Conservation (phyloP, 2,797 vertebrate species). For the Aulostomus chinensis region DNA sequence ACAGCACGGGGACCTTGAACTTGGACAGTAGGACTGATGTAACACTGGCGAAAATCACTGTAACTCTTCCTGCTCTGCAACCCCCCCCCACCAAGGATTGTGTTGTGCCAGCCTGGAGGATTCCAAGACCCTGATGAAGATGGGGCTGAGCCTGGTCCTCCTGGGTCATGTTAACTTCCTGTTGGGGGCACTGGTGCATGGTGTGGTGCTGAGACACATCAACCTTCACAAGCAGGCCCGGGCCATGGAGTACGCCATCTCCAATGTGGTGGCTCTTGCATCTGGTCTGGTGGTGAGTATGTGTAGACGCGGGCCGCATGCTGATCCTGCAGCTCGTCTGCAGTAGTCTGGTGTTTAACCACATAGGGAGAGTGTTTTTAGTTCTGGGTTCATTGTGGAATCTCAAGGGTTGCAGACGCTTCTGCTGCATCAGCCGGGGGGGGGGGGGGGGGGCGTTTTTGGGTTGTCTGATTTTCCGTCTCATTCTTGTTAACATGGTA, state of each 20-base stretch:
- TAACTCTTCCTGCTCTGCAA: background rate
- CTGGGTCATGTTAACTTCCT: conserved; percentile 91
- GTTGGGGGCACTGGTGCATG: conserved; percentile 84
- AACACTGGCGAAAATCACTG: background rate
- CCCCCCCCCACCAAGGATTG: conserved; percentile 52
- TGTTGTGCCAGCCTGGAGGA: conserved; percentile 75
- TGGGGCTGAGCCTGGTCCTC: conserved; percentile 88
- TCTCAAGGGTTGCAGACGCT: too few species aligned
- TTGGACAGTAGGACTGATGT: background rate
- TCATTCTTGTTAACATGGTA: too few species aligned
- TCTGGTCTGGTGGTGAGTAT: conserved; percentile 85
- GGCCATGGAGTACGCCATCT: conserved; percentile 82
- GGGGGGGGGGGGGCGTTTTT: too few species aligned
- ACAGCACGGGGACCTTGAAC: conserved; percentile 14
- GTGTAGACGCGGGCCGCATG: too few species aligned
- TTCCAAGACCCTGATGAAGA: conserved; percentile 86
- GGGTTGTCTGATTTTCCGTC: too few species aligned
- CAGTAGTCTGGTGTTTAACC: too few species aligned
- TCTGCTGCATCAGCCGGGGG: too few species aligned
- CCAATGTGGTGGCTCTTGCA: conserved; percentile 80
- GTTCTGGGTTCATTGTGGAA: too few species aligned
- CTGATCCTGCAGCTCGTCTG: too few species aligned
- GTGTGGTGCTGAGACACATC: conserved; percentile 87
- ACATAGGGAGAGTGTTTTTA: too few species aligned
- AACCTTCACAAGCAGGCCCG: conserved; percentile 61